Conservation (phyloP, 2,888 invertebrate genomes). For the Metacarcinus magister region DNA sequence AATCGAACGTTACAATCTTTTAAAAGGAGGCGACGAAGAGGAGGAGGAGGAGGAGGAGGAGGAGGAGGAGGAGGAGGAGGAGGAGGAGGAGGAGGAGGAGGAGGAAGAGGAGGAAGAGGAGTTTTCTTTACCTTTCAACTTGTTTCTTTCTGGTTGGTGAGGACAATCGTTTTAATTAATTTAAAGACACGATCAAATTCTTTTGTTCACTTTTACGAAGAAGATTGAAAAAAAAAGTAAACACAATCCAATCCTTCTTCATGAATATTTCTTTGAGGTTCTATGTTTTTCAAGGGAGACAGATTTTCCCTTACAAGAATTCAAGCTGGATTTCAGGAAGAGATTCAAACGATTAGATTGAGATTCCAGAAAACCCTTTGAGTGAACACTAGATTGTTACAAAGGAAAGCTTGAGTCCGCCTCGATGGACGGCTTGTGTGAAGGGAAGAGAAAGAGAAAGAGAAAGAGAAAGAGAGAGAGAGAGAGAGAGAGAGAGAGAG, state of each 20-base stretch:
- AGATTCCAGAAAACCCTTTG: background rate
- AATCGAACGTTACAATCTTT: background rate
- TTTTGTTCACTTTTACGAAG: background rate
- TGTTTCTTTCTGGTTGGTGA: background rate
- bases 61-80: background rate
- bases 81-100: background rate
- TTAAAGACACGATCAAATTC: too few species aligned
- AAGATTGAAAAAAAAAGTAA: background rate
- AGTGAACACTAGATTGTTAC: background rate
- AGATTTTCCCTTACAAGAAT: too few species aligned
- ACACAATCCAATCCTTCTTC: background rate
- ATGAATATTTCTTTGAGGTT: background rate
- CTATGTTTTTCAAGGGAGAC: background rate
- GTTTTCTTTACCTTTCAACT: too few species aligned
- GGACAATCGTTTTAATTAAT: background rate
- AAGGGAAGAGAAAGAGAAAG: slow-evolving; percentile 35
- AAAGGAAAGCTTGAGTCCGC: background rate
- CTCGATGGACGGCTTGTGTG: too few species aligned
- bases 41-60: slow-evolving; percentile 26
- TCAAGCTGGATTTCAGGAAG: background rate
- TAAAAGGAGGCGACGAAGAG: background rate
- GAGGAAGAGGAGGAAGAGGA: too few species aligned
- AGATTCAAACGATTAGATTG: background rate
- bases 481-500: slow-evolving; percentile 21
- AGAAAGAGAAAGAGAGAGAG: background rate